phyloP scores from a whole-genome alignment of 2,888 invertebrate genomes.

The Phortica okadai region DNA sequence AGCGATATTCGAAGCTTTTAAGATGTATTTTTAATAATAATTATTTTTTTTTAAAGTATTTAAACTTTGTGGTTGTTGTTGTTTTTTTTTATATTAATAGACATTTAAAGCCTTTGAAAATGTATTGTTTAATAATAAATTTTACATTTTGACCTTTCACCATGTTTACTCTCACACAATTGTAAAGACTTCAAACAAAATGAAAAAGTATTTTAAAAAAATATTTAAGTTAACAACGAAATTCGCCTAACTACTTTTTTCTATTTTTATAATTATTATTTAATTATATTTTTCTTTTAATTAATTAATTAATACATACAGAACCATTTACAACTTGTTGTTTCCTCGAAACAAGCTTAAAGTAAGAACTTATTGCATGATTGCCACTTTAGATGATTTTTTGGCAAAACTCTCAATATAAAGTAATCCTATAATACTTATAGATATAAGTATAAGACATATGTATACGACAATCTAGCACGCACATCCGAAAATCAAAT shows the following conservation, averaged over 20 bases:
- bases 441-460: too few species aligned
- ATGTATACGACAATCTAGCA: too few species aligned
- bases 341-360: too few species aligned
- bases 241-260: constrained; percentile 22
- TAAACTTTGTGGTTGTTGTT: constrained; percentile 27
- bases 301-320: not conserved
- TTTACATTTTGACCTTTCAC: constrained; percentile 1
- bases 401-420: too few species aligned
- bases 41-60: constrained; percentile 46
- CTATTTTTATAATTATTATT: not conserved
- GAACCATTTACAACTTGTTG: constrained; percentile 46
- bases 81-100: constrained; percentile 59
- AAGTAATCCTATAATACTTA: too few species aligned
- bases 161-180: not conserved
- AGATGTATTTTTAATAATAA: not conserved
- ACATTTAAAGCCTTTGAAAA: constrained; percentile 72
- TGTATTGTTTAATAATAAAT: constrained; percentile 46
- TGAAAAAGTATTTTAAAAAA: not conserved
- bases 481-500: too few species aligned
- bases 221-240: constrained; percentile 1
- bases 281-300: not conserved
- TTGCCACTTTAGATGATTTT: too few species aligned
- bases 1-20: constrained; percentile 3
- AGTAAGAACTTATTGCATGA: too few species aligned
- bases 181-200: not conserved